phyloP scores from a whole-genome alignment of 2,888 invertebrate species.

The Volucella inanis region DNA sequence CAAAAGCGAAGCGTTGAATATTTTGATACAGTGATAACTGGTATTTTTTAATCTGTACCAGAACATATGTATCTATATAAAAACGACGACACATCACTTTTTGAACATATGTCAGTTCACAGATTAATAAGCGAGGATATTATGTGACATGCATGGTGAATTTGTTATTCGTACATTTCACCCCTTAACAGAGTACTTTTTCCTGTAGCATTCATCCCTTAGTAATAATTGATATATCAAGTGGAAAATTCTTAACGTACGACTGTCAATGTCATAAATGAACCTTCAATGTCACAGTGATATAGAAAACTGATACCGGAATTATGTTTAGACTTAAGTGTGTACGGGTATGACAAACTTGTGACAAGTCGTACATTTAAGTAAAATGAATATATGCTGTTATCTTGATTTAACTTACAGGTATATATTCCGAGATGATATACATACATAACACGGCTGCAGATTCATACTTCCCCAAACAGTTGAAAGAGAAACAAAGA shows the following conservation, averaged over 20 bases:
- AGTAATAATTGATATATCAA: conserved; percentile 57
- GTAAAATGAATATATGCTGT: too few relatives aligned
- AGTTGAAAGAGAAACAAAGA: too few relatives aligned
- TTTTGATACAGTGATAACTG: conserved; percentile 48
- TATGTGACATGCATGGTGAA: conserved; percentile 43
- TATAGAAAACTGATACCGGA: not conserved
- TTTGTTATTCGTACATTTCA: conserved; percentile 45
- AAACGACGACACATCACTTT: conserved; percentile 23
- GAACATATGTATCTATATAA: too few relatives aligned
- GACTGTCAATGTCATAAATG: conserved; percentile 45
- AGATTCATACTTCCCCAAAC: too few relatives aligned
- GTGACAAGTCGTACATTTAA: not conserved
- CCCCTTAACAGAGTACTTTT: conserved; percentile 29
- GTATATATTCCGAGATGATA: too few relatives aligned
- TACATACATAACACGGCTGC: too few relatives aligned
- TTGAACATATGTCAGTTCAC: conserved; percentile 54
- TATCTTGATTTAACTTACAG: too few relatives aligned
- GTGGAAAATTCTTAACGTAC: conserved; percentile 65
- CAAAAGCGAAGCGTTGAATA: conserved; percentile 5
- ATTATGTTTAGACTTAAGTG: not conserved
- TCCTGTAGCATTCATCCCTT: conserved; percentile 30
- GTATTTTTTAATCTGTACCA: conserved; percentile 20
- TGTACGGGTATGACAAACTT: not conserved
- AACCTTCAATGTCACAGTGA: conserved; percentile 27
- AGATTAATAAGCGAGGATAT: conserved; percentile 50